These are phyloP conservation scores for Heptranchias perlo DNA, from an alignment of 2,113 vertebrate genomes.

Conservation along the genomic window DNA sequence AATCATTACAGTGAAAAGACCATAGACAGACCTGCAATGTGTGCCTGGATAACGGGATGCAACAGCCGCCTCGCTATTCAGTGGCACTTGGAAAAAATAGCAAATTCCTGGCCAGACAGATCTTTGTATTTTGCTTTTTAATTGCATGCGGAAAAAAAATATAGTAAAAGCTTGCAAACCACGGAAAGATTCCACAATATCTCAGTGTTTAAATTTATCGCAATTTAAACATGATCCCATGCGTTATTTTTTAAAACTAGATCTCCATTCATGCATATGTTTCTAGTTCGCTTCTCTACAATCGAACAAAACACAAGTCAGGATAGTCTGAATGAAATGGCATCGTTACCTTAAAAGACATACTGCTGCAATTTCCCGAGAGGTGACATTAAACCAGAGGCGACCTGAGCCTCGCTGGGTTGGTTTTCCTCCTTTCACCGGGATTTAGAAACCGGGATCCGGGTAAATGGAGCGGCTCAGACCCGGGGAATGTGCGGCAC, in stretches of 20 bases:
- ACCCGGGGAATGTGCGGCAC: neutral
- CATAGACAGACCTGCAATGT: neutral
- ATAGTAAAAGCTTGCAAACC: neutral
- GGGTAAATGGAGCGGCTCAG: neutral
- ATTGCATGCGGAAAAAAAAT: neutral
- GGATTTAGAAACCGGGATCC: neutral
- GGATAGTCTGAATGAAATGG: neutral
- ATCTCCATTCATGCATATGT: neutral
- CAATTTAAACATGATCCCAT: neutral
- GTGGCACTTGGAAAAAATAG: neutral
- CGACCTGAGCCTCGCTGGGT: neutral
- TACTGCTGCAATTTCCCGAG: neutral
- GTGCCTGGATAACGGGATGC: neutral
- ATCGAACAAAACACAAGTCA: neutral
- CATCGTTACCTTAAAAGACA: conserved; percentile 16
- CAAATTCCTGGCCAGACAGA: neutral
- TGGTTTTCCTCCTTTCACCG: neutral
- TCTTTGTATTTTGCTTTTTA: neutral
- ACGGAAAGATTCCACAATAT: neutral
- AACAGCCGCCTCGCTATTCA: neutral
- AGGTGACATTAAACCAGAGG: neutral
- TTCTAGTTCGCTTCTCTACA: neutral
- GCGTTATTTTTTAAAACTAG: neutral
- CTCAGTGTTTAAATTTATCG: neutral
- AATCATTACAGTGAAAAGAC: neutral